These are phyloP conservation scores for Argyresthia albistria DNA, from an alignment of 2,888 invertebrate genomes.

Conservation along the genomic window DNA sequence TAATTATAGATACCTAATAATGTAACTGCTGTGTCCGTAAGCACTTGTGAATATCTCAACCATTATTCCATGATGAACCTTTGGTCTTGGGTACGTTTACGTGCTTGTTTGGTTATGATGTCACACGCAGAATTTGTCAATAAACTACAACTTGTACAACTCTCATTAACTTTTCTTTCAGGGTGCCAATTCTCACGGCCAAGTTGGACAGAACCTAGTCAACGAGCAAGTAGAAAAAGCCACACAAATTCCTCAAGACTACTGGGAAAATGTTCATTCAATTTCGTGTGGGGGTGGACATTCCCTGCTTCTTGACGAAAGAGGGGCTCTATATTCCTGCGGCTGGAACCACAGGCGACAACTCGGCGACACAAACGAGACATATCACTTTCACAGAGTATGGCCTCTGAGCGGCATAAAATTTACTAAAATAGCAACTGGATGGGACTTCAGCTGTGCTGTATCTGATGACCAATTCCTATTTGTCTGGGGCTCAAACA, in stretches of 20 bases:
- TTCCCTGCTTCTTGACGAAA: conserved; percentile 76
- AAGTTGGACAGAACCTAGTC: conserved; percentile 78
- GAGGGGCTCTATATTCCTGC: conserved; percentile 81
- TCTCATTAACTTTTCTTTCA: conserved; percentile 32
- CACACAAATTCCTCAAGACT: conserved; percentile 32
- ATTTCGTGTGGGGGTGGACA: conserved; percentile 86
- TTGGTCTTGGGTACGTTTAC: conserved; percentile 43
- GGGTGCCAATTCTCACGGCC: conserved; percentile 90
- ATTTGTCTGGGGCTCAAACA: conserved; percentile 89
- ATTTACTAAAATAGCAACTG: conserved; percentile 78
- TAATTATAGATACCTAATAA: too few species aligned
- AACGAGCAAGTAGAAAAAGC: conserved; percentile 79
- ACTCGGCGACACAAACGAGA: conserved; percentile 68
- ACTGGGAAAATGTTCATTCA: conserved; percentile 67
- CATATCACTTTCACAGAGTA: conserved; percentile 73
- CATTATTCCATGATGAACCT: conserved; percentile 29
- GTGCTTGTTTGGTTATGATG: too few species aligned
- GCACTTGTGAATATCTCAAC: not conserved
- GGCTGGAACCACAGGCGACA: conserved; percentile 87
- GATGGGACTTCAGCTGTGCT: conserved; percentile 88
- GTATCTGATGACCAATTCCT: conserved; percentile 78
- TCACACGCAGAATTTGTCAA: not conserved
- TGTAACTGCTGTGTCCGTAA: too few species aligned
- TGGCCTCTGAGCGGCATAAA: conserved; percentile 68
- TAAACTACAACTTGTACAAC: not conserved